Base-by-base conservation (phyloP, 2,888 invertebrate species). In the Epsilonema sp. region DNA sequence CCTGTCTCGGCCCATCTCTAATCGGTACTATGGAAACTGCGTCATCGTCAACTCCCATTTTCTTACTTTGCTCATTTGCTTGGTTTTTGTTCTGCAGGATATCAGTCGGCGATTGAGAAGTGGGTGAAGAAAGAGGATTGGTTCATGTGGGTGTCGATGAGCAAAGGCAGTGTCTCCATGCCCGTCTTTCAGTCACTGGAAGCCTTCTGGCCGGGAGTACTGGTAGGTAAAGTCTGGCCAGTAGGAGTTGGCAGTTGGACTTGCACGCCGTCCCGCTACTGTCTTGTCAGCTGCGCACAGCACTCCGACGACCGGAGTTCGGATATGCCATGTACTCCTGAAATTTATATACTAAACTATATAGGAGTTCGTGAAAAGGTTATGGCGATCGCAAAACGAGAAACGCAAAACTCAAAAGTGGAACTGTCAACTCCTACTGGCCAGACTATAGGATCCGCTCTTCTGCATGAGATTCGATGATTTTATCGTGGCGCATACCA, bases 121-220 rank as follows among this genome's bases (percentile, higher is more conserved):
- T 63, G 70, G 55, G 55, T 94, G 58, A 80, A 84, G 59, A 79
- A 82, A 59, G 90, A 89, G 57, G 92, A 97, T 66, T 99, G 97
- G 94, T 89, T 90, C 65, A 77, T 94, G 58, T 97, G 94, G 94
- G 94, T 87, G 0, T 83, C 87, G n/a, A 97, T 97, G 94, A 76
- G 80, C 41, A 83, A 87, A 59, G 94, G 86, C 0, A 82, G 85
- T 62, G 82, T 94, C 4, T 89, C 92, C 0, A 69, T 90, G 57
- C 92, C 94, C 0, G 82, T 94, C n/a, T 97, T 94, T 68, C 94
- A 97, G 66, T 92, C 90, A 0, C 72, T 99, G 22, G 97, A 99
- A 69, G 84, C 94, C 0, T 99, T 85, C 65, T 97, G 92, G 90
- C 97, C 97, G 0, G 94, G 97, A 0, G 75, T 97, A 25, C 73